These are phyloP conservation scores for Dromius quadrimaculatus DNA, from an alignment of 2,888 invertebrate species.

Conservation along the genomic window DNA sequence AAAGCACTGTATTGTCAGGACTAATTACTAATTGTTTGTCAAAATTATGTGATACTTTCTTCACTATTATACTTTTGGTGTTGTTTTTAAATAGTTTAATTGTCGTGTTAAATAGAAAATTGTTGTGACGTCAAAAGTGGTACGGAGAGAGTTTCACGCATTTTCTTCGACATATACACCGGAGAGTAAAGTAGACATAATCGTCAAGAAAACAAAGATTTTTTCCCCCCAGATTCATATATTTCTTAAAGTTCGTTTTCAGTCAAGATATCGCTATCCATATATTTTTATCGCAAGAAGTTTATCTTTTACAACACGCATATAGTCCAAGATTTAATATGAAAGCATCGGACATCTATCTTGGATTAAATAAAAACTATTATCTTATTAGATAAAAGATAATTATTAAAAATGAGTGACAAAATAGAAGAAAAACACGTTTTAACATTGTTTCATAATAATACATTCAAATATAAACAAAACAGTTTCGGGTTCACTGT, in stretches of 20 bases:
- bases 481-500: no score
- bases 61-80: conserved; percentile 4
- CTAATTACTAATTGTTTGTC: conserved; percentile 5
- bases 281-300: no score
- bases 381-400: conserved; percentile 1
- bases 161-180: conserved; percentile 17
- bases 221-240: no score
- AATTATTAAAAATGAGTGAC: background rate
- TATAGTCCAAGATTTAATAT: conserved; percentile 1
- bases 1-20: background rate
- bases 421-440: background rate
- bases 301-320: background rate
- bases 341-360: background rate
- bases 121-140: conserved; percentile 3
- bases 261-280: no score
- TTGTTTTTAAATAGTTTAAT: conserved; percentile 27
- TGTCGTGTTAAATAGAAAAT: conserved; percentile 38
- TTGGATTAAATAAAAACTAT: conserved; percentile 5
- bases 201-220: no score
- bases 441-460: no score
- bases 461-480: no score
- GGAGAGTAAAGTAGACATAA: no score
- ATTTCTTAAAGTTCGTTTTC: no score
- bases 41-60: conserved; percentile 21
- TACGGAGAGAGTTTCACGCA: conserved; percentile 34